A percentile compares a stretch with the other conserved stretches of the same genome.
These are phyloP conservation scores for Acrossocheilus wenchowensis DNA, from an alignment of 2,797 vertebrate genomes.

Conservation along the genomic window DNA sequence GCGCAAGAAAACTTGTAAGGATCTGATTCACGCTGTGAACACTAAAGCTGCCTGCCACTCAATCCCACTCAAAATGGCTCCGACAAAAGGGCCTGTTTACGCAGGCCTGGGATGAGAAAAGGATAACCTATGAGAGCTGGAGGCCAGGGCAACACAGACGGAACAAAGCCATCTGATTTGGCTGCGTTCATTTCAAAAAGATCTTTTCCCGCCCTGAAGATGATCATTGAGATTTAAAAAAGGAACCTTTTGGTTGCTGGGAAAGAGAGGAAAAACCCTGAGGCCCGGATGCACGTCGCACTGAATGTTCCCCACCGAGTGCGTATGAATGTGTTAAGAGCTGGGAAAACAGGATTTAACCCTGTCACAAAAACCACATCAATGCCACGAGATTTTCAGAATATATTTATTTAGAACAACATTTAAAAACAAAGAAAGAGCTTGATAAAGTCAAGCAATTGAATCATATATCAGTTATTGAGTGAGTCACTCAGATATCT, in stretches of 20 bases:
- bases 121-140: constrained; percentile 68
- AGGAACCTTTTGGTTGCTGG: constrained; percentile 34
- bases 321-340: constrained; percentile 63
- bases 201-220: constrained; percentile 49
- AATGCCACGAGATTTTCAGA: constrained; percentile 11
- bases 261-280: constrained; percentile 76
- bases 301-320: constrained; percentile 80
- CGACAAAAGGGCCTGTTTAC: constrained; percentile 57
- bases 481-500: neutral
- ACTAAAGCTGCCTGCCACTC: constrained; percentile 49
- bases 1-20: constrained; percentile 38
- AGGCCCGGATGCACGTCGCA: constrained; percentile 82
- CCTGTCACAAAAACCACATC: constrained; percentile 8
- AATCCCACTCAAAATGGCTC: constrained; percentile 49
- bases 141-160: constrained; percentile 78
- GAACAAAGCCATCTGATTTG: constrained; percentile 68
- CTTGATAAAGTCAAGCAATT: neutral
- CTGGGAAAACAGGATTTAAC: constrained; percentile 42
- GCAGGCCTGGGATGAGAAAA: constrained; percentile 56
- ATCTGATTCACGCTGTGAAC: constrained; percentile 47
- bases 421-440: neutral
- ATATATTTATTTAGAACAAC: constrained; percentile 10
- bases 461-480: no score
- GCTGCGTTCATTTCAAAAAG: constrained; percentile 82
- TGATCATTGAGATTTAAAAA: constrained; percentile 49